A percentile compares a stretch with the other conserved stretches of the same genome.
Evolutionary conservation across 2,888 invertebrate genomes (phyloP).

Genomic region (Drosophila mimica): DNA sequence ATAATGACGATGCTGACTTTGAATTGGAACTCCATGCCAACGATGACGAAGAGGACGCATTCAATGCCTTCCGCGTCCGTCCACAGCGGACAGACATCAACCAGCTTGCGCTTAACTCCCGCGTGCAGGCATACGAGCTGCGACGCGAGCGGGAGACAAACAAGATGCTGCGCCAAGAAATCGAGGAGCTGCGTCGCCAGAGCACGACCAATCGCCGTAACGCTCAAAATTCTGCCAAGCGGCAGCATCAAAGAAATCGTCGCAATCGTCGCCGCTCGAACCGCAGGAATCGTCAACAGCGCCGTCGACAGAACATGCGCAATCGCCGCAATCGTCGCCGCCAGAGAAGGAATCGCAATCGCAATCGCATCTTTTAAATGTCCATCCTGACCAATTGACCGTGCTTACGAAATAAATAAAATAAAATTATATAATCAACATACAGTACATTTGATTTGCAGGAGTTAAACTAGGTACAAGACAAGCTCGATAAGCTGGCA

Average conservation of each 20-base stretch:
- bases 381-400: not conserved
- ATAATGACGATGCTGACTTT: constrained; percentile 21
- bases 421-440: not conserved
- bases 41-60: constrained; percentile 2
- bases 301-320: constrained; percentile 23
- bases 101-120: not conserved
- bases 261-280: constrained; percentile 24
- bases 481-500: not conserved
- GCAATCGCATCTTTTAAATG: not conserved
- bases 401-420: not conserved
- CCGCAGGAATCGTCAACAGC: constrained; percentile 10
- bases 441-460: not conserved
- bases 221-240: not conserved
- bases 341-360: constrained; percentile 19
- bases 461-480: not conserved
- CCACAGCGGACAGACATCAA: not conserved
- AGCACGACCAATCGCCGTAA: not conserved
- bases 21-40: constrained; percentile 6
- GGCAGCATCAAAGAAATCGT: not conserved
- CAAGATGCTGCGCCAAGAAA: constrained; percentile 44
- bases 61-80: not conserved
- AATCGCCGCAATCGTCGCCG: constrained; percentile 12
- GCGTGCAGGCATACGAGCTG: constrained; percentile 48
- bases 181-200: constrained; percentile 3
- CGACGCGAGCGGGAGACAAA: constrained; percentile 57